Conservation (phyloP, 2,888 invertebrate species). For the Lycophotia porphyrea region DNA sequence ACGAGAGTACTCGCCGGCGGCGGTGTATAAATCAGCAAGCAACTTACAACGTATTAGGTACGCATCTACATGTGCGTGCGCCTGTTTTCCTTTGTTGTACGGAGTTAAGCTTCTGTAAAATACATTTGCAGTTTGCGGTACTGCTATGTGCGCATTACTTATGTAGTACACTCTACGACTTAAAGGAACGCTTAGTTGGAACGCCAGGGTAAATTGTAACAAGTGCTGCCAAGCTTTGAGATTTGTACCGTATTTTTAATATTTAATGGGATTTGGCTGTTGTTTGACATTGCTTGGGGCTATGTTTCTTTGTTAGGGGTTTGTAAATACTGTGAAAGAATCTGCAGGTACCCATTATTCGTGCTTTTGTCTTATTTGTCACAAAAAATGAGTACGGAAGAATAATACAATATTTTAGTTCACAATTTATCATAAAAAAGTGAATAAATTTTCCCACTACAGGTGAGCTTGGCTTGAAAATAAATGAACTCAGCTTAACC, state of each 20-base stretch:
- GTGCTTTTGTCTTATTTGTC: not conserved
- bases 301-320: not conserved
- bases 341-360: not conserved
- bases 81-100: not conserved
- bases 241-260: conserved; percentile 31
- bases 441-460: not conserved
- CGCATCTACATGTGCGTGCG: not conserved
- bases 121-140: conserved; percentile 20
- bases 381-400: not conserved
- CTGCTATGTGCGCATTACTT: conserved; percentile 42
- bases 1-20: no score
- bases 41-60: not conserved
- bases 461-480: conserved; percentile 21
- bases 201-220: conserved; percentile 47
- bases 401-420: not conserved
- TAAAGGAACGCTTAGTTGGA: conserved; percentile 56
- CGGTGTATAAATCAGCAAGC: no score
- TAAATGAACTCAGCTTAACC: conserved; percentile 27
- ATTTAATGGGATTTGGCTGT: conserved; percentile 21
- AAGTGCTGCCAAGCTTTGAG: conserved; percentile 39
- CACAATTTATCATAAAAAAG: not conserved
- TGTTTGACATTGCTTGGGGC: conserved; percentile 16
- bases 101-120: conserved; percentile 16
- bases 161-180: conserved; percentile 57
- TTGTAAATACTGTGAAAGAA: not conserved